These are phyloP conservation scores for Drosophila melanosoma DNA, from an alignment of 2,888 invertebrate species.

Conservation along the genomic window DNA sequence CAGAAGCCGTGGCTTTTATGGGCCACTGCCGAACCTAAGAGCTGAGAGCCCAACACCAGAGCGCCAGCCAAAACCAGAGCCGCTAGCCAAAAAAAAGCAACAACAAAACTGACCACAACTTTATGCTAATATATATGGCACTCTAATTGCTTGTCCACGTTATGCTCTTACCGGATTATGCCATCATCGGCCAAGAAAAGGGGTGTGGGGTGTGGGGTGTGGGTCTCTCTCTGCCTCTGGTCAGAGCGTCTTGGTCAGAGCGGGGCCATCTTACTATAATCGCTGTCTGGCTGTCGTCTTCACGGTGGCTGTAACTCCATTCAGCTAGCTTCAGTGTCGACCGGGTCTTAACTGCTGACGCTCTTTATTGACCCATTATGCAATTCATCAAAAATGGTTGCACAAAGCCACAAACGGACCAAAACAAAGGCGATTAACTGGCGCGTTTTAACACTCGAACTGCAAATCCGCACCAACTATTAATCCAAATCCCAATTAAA, in stretches of 20 bases:
- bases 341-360: conserved; percentile 27
- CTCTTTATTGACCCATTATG: conserved; percentile 64
- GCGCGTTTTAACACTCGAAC: conserved; percentile 32
- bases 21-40: not conserved
- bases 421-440: conserved; percentile 14
- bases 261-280: not conserved
- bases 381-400: conserved; percentile 54
- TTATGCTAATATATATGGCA: conserved; percentile 56
- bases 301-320: conserved; percentile 9
- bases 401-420: conserved; percentile 19
- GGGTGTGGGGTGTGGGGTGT: not conserved
- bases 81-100: not conserved
- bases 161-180: conserved; percentile 61
- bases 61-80: not conserved
- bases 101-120: conserved; percentile 8
- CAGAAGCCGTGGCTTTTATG: conserved; percentile 59
- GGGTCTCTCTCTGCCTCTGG: not conserved
- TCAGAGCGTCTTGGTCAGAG: not conserved
- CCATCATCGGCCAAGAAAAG: conserved; percentile 48
- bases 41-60: not conserved
- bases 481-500: not conserved
- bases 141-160: conserved; percentile 75
- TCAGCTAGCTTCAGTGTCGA: conserved; percentile 26
- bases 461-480: conserved; percentile 10
- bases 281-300: conserved; percentile 1